phyloP scores from a whole-genome alignment of 2,888 invertebrate genomes.

The Phyllotreta cruciferae region DNA sequence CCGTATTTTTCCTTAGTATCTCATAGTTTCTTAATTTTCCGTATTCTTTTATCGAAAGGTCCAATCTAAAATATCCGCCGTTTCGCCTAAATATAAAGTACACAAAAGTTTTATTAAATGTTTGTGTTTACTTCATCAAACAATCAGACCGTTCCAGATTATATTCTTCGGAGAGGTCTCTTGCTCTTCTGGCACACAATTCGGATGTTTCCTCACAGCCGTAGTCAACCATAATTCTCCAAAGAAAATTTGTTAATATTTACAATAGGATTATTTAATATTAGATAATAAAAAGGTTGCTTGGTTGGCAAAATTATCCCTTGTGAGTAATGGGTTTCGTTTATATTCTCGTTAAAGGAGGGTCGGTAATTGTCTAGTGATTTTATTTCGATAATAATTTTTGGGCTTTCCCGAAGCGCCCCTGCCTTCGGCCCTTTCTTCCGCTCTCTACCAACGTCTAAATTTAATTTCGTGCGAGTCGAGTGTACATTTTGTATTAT shows the following conservation, averaged over 20 bases:
- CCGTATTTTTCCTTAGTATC: slow-evolving; percentile 12
- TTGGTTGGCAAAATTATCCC: background rate
- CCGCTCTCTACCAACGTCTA: no score
- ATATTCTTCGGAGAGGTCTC: slow-evolving; percentile 16
- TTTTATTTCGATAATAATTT: background rate
- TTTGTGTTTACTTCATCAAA: slow-evolving; percentile 33
- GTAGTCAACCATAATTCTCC: background rate
- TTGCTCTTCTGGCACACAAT: background rate
- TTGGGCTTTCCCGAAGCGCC: background rate
- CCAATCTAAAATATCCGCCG: slow-evolving; percentile 23
- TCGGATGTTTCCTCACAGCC: background rate
- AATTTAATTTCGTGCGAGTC: slow-evolving; percentile 4
- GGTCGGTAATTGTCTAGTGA: background rate
- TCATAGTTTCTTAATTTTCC: slow-evolving; percentile 23
- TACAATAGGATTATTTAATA: background rate
- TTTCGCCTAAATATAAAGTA: slow-evolving; percentile 28
- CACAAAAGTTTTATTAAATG: slow-evolving; percentile 33
- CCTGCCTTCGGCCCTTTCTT: background rate
- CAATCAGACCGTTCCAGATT: slow-evolving; percentile 28
- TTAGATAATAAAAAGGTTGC: background rate
- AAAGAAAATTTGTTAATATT: background rate
- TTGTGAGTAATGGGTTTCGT: background rate
- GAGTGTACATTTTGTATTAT: slow-evolving; percentile 10
- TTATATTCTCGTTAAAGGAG: background rate
- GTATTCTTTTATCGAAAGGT: slow-evolving; percentile 20